Evolutionary conservation across 2,797 vertebrate genomes (phyloP).

Genomic region (Allobates femoralis): DNA sequence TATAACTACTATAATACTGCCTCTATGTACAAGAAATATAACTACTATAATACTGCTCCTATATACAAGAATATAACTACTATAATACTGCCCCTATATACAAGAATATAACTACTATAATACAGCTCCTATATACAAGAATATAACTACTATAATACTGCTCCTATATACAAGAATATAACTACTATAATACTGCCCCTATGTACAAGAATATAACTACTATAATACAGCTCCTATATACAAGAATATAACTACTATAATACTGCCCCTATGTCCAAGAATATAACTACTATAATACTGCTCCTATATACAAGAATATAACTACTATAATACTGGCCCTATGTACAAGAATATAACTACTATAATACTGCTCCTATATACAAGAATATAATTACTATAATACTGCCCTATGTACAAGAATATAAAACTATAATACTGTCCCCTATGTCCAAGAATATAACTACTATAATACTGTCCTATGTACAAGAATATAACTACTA

Average conservation of each 20-base stretch:
- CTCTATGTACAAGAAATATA: too few species aligned
- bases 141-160: background rate
- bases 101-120: constrained; percentile 11
- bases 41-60: too few species aligned
- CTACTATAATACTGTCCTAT: constrained; percentile 15
- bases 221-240: background rate
- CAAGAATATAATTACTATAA: constrained; percentile 10
- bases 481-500: constrained; percentile 15
- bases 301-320: too few species aligned
- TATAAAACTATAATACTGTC: constrained; percentile 9
- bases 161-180: too few species aligned
- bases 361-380: background rate
- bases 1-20: background rate
- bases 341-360: background rate
- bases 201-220: background rate
- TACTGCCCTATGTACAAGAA: constrained; percentile 1
- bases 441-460: background rate
- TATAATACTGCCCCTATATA: background rate
- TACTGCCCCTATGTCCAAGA: background rate
- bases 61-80: background rate
- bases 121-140: background rate
- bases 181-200: background rate
- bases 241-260: too few species aligned
- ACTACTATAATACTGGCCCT: background rate
- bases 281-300: background rate